These are phyloP conservation scores for Brachypteracias leptosomus DNA, from an alignment of 2,113 vertebrate genomes.

Conservation along the genomic window DNA sequence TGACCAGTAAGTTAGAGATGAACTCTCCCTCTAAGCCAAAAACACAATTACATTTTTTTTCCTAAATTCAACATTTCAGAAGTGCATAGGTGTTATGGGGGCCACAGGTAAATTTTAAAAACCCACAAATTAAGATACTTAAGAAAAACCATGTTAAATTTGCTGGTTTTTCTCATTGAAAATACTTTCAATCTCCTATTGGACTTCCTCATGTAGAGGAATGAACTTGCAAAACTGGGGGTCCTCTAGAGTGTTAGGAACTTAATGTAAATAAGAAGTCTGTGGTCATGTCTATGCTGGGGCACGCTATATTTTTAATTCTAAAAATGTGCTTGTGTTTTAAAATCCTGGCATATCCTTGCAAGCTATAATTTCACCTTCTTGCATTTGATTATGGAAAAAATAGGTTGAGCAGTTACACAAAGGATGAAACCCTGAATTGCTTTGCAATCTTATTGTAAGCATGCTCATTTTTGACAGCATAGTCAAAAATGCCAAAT, in stretches of 20 bases:
- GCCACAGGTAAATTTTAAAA: background rate
- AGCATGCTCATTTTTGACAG: background rate
- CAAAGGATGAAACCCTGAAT: background rate
- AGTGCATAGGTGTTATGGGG: background rate
- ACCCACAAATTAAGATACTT: background rate
- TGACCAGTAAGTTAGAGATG: rapidly evolving
- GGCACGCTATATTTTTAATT: background rate
- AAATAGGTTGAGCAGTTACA: background rate
- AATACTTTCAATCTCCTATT: background rate
- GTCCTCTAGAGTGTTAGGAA: background rate
- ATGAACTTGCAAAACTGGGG: background rate
- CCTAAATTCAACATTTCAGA: background rate
- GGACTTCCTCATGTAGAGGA: background rate
- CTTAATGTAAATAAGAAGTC: background rate
- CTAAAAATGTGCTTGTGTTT: background rate
- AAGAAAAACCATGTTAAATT: background rate
- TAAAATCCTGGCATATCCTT: background rate
- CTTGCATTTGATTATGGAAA: background rate
- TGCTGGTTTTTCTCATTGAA: background rate
- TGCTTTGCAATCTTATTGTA: background rate
- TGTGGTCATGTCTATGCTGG: background rate
- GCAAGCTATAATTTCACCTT: background rate
- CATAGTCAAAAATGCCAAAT: background rate
- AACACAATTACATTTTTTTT: rapidly evolving
- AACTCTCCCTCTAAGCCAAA: background rate